Percentiles rank a stretch among this genome's conserved stretches.
These are phyloP conservation scores for Polietes domitor DNA, from an alignment of 2,888 invertebrate genomes.

Conservation along the genomic window DNA sequence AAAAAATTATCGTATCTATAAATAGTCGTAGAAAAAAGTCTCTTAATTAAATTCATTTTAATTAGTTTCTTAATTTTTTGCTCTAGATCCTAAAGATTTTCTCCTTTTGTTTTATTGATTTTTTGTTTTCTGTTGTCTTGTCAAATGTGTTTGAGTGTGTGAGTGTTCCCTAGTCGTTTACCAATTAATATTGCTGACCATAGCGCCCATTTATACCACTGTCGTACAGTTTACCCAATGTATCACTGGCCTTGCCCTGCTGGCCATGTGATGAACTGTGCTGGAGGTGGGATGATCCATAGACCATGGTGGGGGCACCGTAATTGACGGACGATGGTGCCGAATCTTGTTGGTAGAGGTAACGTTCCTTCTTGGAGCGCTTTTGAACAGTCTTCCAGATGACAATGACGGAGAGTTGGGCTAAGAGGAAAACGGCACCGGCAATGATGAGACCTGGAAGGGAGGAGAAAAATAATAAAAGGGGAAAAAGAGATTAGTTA, in stretches of 20 bases:
- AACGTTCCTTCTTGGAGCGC: conserved; percentile 78
- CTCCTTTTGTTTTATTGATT: not conserved
- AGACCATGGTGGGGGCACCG: conserved; percentile 75
- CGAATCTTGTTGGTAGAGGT: conserved; percentile 76
- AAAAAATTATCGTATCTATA: conserved; percentile 13
- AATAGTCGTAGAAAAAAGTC: conserved; percentile 31
- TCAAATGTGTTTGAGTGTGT: conserved; percentile 45
- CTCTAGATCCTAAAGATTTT: conserved; percentile 52
- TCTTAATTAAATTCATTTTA: conserved; percentile 39
- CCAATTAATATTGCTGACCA: conserved; percentile 78
- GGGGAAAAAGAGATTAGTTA: too few relatives aligned
- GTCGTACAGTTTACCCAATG: conserved; percentile 93
- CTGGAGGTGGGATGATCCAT: conserved; percentile 72
- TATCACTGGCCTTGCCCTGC: conserved; percentile 85
- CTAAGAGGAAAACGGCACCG: conserved; percentile 92
- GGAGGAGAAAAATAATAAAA: not conserved
- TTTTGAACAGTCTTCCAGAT: conserved; percentile 87
- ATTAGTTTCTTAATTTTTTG: not conserved
- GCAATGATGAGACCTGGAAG: conserved; percentile 89
- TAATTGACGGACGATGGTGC: conserved; percentile 75
- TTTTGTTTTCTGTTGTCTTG: conserved; percentile 24
- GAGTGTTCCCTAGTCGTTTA: not conserved
- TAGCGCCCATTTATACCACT: conserved; percentile 88
- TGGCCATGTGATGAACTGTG: conserved; percentile 70
- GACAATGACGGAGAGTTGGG: conserved; percentile 92